Evolutionary conservation across 2,888 invertebrate genomes (phyloP).

Genomic region (Elysia crispata): DNA sequence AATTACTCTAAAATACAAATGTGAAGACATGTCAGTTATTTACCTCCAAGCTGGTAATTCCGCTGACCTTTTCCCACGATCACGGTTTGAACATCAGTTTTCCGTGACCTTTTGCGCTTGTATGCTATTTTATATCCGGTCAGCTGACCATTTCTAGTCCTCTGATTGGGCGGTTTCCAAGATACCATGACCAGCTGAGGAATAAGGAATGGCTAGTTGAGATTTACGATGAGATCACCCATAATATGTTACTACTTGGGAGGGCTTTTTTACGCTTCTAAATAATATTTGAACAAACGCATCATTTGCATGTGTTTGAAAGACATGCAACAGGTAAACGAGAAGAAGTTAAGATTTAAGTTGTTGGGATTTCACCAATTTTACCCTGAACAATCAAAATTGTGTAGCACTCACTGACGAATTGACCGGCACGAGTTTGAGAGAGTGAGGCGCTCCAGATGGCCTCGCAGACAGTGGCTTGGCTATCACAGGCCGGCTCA

Average conservation of each 20-base stretch:
- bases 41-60: constrained; percentile 56
- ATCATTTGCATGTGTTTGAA: no score
- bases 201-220: no score
- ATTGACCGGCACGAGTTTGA: background rate
- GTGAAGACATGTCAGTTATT: background rate
- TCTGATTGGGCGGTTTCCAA: constrained; percentile 94
- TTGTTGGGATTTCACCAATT: no score
- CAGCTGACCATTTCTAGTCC: constrained; percentile 88
- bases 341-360: no score
- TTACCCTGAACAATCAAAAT: no score
- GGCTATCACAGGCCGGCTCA: constrained; percentile 17
- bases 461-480: constrained; percentile 17
- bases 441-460: constrained; percentile 2
- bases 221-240: no score
- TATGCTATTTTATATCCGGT: constrained; percentile 96
- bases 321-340: no score
- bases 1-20: no score
- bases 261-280: no score
- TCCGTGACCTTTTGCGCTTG: constrained; percentile 78
- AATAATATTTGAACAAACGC: no score
- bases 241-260: no score
- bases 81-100: constrained; percentile 83
- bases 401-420: constrained; percentile 3
- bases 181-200: constrained; percentile 89
- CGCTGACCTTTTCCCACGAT: constrained; percentile 42